Evolutionary conservation across 2,797 vertebrate species (phyloP).

Genomic region (Argyrosomus regius): DNA sequence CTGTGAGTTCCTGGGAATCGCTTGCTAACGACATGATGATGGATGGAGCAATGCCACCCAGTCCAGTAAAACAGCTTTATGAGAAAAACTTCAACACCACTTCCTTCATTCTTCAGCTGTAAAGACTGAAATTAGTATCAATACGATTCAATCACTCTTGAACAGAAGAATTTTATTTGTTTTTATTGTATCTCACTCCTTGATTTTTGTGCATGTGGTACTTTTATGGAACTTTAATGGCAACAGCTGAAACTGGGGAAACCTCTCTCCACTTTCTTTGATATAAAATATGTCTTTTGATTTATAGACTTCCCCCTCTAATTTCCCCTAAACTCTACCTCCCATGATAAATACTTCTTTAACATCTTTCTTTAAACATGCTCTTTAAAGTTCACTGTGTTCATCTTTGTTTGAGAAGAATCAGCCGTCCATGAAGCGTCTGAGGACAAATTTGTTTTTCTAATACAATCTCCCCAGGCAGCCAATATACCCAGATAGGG

Average conservation of each 20-base stretch:
- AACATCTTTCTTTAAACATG: conserved; percentile 11
- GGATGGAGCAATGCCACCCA: conserved; percentile 69
- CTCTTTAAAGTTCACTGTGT: conserved; percentile 15
- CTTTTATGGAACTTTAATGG: conserved; percentile 46
- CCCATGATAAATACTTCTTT: conserved; percentile 24
- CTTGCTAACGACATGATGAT: conserved; percentile 73
- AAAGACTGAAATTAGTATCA: conserved; percentile 72
- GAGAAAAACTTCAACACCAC: conserved; percentile 70
- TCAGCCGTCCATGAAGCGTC: conserved; percentile 38
- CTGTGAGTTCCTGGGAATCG: conserved; percentile 62
- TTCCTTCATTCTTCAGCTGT: conserved; percentile 67
- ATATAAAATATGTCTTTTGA: conserved; percentile 41
- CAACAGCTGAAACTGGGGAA: conserved; percentile 15
- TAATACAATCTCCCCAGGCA: conserved; percentile 22
- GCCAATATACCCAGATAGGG: conserved; percentile 23
- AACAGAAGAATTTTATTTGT: conserved; percentile 44
- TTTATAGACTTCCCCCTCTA: conserved; percentile 20
- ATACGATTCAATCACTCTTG: conserved; percentile 47
- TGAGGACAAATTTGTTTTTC: conserved; percentile 35
- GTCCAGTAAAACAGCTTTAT: conserved; percentile 74
- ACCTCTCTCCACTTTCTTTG: conserved; percentile 32
- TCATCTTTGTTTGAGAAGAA: conserved; percentile 45
- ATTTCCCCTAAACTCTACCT: conserved; percentile 29
- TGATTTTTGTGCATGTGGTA: conserved; percentile 33
- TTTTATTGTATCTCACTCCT: conserved; percentile 47